Base-by-base conservation (phyloP, 2,888 invertebrate genomes). In the Ectemnius cavifrons region DNA sequence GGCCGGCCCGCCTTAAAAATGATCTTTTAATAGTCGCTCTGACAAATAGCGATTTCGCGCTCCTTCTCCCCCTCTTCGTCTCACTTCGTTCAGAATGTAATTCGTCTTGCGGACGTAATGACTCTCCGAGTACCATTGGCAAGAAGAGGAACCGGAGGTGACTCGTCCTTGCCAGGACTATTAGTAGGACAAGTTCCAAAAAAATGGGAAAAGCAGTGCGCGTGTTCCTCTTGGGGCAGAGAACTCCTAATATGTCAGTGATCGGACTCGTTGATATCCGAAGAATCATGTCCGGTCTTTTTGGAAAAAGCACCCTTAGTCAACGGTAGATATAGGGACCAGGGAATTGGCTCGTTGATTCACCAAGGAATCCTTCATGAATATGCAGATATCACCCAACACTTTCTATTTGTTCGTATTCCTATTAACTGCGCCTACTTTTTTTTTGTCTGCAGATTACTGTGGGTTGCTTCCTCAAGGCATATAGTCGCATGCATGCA, bases 201-300 rank as follows among this genome's bases (percentile, higher is more conserved):
- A 78, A 81, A 81, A 81, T 81, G 68, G 75, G 68, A 81, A 73
- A 65, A 70, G 66, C 71, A 16, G 49, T 37, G 5, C 5, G 28
- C 0, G 37, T 37, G 37, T 37, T 37, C 8, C 46, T 27, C 5
- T 8, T 11, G 13, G 57, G 28, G 47, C 61, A 64, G 20, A 46
- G 28, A 49, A 18, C 60, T 57, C 13, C 52, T 75, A 77, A 84
- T 80, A 69, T 52, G 58, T 72, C 76, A 82, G 82, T 84, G 82
- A 77, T 59, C 64, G 56, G 75, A 69, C 76, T 82, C 84, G 78
- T 84, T 84, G 82, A 77, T 74, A 76, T 77, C 83, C 80, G 82
- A 75, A 74, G 75, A 83, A 80, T 80, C 78, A 76, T 76, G 70
- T 81, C 81, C 81, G 81, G 75, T 49, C 66, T 57, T n/a, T 49